Base-by-base conservation (phyloP, 1,140 invertebrate species). In the Scaptodrosophila lebanonensis region DNA sequence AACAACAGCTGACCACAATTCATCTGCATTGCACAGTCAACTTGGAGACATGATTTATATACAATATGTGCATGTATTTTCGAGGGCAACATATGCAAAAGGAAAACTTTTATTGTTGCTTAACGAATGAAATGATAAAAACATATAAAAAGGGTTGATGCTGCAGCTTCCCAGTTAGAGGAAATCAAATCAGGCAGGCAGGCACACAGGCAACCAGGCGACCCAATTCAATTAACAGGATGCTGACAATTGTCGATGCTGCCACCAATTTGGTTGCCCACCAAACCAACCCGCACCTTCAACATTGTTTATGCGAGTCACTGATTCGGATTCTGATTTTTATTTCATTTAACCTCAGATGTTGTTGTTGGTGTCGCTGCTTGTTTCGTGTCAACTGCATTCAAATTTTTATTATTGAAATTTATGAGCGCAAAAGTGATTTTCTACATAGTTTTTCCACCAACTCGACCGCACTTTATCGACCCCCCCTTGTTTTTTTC, bases 331-430 rank as follows among this genome's bases (percentile, higher is more conserved):
- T 79, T 79, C 36, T 54, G 56, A 73, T 79, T 79, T 73, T 62
- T 82, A 82, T 79, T 79, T 42, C 44, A 62, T 51, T 67, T 77
- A 76, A 76, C 72, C 72, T 76, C n/a, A n/a, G n/a, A n/a, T n/a
- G n/a, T n/a, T 77, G 72, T 79, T 77, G 53, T 56, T 50, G 30
- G 43, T n/a, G 17, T 32, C 45, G 13, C 39, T 39, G 72, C 72
- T 67, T 77, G 72, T 72, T 72, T 77, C 52, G 64, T 79, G 73
- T 77, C 73, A 69, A 82, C 59, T 73, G 69, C 76, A 82, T 82
- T 82, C 75, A 82, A 82, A 82, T 82, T 82, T 82, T 83, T 82
- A 82, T 82, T 82, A 82, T 82, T 82, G 76, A 82, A 82, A 82
- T 82, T 82, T 82, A 82, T 82, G 75, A 75, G 76, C 56, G 45